These are phyloP conservation scores for Serripes groenlandicus DNA, from an alignment of 2,888 invertebrate species.

Conservation along the genomic window DNA sequence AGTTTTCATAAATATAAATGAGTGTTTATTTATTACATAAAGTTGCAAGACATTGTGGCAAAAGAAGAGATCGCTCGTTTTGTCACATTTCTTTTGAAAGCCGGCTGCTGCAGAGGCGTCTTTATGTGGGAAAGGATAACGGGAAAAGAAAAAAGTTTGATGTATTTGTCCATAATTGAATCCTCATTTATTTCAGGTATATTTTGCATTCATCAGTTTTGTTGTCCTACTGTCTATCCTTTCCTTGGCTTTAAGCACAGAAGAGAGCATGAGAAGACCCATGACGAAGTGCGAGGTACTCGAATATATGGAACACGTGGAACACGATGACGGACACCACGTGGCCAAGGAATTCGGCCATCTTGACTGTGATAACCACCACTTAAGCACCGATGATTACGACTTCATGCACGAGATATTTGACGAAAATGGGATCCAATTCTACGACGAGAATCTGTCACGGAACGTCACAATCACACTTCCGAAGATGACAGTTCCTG, in stretches of 20 bases:
- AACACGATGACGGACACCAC: not conserved
- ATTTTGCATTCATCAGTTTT: conserved; percentile 43
- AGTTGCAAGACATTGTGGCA: no score
- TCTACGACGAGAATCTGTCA: not conserved
- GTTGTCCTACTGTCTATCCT: conserved; percentile 60
- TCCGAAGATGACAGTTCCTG: not conserved
- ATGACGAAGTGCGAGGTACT: conserved; percentile 61
- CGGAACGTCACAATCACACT: conserved; percentile 5
- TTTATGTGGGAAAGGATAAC: no score
- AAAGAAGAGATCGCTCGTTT: no score
- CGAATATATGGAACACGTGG: conserved; percentile 48
- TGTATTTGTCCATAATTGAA: no score
- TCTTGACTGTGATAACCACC: not conserved
- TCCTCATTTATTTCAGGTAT: conserved; percentile 63
- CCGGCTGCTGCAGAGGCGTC: no score
- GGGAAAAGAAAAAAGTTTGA: no score
- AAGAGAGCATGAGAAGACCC: conserved; percentile 33
- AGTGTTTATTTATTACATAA: no score
- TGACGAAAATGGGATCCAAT: not conserved
- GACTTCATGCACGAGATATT: conserved; percentile 6
- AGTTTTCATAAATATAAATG: no score
- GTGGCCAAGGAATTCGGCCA: not conserved
- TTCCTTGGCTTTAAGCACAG: conserved; percentile 54
- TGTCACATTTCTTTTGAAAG: no score
- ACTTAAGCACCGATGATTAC: not conserved